Conservation (phyloP, 2,888 invertebrate species). For the Agrilus cyanescens region DNA sequence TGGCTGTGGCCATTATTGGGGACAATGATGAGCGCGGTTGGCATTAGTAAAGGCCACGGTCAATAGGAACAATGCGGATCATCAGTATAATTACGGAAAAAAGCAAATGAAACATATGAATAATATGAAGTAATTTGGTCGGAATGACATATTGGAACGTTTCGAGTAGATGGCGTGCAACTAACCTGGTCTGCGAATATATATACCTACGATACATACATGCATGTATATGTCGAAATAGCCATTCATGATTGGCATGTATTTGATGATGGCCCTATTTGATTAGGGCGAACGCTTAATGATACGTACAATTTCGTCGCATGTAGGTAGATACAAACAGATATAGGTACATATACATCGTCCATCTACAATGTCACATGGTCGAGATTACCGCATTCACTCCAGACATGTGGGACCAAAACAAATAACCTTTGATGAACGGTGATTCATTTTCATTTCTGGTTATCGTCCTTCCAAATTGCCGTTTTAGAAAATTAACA, state of each 20-base stretch:
- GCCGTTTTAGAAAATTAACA: slow-evolving; percentile 22
- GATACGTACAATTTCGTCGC: slow-evolving; percentile 36
- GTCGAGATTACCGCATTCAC: slow-evolving; percentile 33
- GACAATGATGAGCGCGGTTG: neutral
- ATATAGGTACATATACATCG: slow-evolving; percentile 26
- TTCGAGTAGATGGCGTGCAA: slow-evolving; percentile 16
- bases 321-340: slow-evolving; percentile 22
- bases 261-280: slow-evolving; percentile 35
- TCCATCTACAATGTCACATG: slow-evolving; percentile 27
- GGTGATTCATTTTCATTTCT: slow-evolving; percentile 33
- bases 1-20: neutral
- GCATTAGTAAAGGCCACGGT: slow-evolving; percentile 12
- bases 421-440: slow-evolving; percentile 34
- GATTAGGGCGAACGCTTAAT: slow-evolving; percentile 33
- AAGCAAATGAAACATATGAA: slow-evolving; percentile 28
- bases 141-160: slow-evolving; percentile 24
- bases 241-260: slow-evolving; percentile 33
- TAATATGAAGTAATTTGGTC: slow-evolving; percentile 27
- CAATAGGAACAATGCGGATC: slow-evolving; percentile 20
- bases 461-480: slow-evolving; percentile 30
- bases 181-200: slow-evolving; percentile 7
- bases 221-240: slow-evolving; percentile 22
- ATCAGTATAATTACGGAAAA: slow-evolving; percentile 29
- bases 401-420: slow-evolving; percentile 28
- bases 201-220: too few relatives aligned